Conservation (phyloP, 2,888 invertebrate genomes). For the Baronia brevicornis region DNA sequence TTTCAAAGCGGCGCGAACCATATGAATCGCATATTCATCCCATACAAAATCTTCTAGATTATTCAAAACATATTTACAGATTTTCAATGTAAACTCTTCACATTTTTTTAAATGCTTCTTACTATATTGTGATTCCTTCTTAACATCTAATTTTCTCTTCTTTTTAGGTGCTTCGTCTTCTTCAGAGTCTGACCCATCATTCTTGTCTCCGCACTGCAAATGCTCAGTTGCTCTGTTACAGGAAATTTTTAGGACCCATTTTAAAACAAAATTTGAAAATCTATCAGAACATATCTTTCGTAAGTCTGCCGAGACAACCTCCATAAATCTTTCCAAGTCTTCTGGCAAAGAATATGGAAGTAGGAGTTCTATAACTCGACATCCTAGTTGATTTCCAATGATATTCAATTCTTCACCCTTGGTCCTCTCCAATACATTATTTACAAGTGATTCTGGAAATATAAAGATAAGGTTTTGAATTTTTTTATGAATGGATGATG, state of each 20-base stretch:
- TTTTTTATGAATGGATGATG: no score
- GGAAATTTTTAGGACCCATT: conserved; percentile 78
- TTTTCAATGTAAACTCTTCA: conserved; percentile 79
- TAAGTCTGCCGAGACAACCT: conserved; percentile 78
- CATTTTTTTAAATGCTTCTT: conserved; percentile 73
- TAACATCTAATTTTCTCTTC: conserved; percentile 34
- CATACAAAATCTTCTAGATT: conserved; percentile 90
- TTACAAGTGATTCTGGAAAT: conserved; percentile 78
- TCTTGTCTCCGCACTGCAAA: conserved; percentile 30
- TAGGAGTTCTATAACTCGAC: conserved; percentile 84
- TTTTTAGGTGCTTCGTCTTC: conserved; percentile 39
- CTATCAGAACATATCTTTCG: conserved; percentile 83
- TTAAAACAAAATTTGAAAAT: conserved; percentile 87
- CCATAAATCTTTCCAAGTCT: conserved; percentile 78
- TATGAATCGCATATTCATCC: conserved; percentile 85
- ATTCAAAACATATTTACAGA: conserved; percentile 85
- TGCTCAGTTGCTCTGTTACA: conserved; percentile 68
- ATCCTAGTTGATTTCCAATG: conserved; percentile 87
- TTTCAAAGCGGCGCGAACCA: conserved; percentile 82
- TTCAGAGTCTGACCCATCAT: conserved; percentile 22
- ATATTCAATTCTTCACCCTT: conserved; percentile 81
- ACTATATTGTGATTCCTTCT: conserved; percentile 40
- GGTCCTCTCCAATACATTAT: conserved; percentile 85
- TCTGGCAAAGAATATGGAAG: conserved; percentile 80
- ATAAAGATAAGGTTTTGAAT: no score